Evolutionary conservation across 2,888 invertebrate genomes (phyloP).

Genomic region (Agonum fuliginosum): DNA sequence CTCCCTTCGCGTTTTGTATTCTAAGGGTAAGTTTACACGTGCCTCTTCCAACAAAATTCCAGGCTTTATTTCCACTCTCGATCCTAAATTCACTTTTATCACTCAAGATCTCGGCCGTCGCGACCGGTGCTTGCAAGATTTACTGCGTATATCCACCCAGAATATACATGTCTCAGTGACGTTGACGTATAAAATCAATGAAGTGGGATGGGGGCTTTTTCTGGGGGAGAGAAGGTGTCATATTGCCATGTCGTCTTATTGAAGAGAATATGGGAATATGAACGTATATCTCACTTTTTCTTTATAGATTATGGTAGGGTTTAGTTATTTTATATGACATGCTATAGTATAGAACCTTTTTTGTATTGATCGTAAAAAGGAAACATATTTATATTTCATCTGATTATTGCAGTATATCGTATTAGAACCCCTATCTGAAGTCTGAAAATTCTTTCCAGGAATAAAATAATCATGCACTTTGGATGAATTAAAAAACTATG

Average conservation of each 20-base stretch:
- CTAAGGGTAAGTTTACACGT: neutral
- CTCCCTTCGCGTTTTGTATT: conserved; percentile 6
- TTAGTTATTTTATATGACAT: conserved; percentile 24
- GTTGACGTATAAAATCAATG: conserved; percentile 48
- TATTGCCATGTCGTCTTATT: neutral
- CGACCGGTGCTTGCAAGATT: conserved; percentile 21
- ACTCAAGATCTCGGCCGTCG: conserved; percentile 20
- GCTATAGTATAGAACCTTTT: conserved; percentile 11
- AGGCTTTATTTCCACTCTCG: conserved; percentile 38
- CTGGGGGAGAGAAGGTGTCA: too few species aligned
- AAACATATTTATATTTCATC: conserved; percentile 24
- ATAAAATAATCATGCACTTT: too few species aligned
- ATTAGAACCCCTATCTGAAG: too few species aligned
- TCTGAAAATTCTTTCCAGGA: too few species aligned
- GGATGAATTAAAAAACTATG: too few species aligned
- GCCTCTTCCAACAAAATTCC: conserved; percentile 32
- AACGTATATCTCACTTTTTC: conserved; percentile 31
- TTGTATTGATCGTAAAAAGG: conserved; percentile 11
- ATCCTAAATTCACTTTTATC: conserved; percentile 49
- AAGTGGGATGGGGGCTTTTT: too few species aligned
- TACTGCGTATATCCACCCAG: conserved; percentile 27
- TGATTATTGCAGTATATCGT: too few species aligned
- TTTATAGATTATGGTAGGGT: conserved; percentile 30
- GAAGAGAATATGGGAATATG: neutral
- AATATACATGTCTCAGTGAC: conserved; percentile 44